phyloP scores from a whole-genome alignment of 2,113 vertebrate species.

The Varanus salvator region DNA sequence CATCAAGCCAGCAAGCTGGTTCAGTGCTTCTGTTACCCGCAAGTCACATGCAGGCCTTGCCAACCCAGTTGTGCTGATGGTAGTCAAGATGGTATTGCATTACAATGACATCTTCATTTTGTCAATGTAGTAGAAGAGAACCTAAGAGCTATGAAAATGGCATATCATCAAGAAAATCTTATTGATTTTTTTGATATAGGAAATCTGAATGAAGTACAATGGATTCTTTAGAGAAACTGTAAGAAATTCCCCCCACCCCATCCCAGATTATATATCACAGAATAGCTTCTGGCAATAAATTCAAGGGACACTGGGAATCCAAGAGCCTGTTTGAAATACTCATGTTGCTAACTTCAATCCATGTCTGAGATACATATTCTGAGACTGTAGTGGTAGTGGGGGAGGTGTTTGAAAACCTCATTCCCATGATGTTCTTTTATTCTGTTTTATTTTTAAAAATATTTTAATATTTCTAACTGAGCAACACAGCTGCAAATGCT shows the following conservation, averaged over 20 bases:
- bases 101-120: constrained; percentile 29
- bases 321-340: constrained; percentile 56
- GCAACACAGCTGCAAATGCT: no score
- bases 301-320: constrained; percentile 37
- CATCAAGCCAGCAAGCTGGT: background rate
- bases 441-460: constrained; percentile 21
- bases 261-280: constrained; percentile 25
- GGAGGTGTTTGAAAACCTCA: constrained; percentile 42
- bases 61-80: background rate
- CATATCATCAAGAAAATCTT: background rate
- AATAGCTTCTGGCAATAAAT: constrained; percentile 46
- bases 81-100: constrained; percentile 13
- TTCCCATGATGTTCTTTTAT: constrained; percentile 35
- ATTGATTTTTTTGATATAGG: background rate
- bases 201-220: background rate
- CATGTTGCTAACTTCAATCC: constrained; percentile 57
- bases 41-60: background rate
- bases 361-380: constrained; percentile 14
- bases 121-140: constrained; percentile 8
- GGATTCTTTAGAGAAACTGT: constrained; percentile 25
- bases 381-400: constrained; percentile 37
- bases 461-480: background rate
- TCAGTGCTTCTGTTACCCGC: background rate
- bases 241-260: constrained; percentile 27
- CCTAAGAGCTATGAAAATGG: background rate